phyloP scores from a whole-genome alignment of 2,113 vertebrate genomes.

The Heliornis fulica region DNA sequence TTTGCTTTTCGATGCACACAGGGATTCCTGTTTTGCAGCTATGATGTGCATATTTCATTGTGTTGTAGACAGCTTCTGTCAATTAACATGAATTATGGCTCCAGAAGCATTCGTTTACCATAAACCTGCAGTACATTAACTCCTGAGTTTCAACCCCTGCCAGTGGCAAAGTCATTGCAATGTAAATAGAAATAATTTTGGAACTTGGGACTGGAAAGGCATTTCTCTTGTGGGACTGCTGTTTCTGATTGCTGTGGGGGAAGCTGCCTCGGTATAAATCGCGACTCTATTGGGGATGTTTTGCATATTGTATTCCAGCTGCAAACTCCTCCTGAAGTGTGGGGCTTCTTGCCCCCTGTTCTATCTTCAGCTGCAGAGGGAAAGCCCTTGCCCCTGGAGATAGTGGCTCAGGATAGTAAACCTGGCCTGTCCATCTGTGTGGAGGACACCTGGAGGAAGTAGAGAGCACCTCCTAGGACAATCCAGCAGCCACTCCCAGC shows the following conservation, averaged over 20 bases:
- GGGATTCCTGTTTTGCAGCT: conserved; percentile 56
- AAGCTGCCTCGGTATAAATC: neutral
- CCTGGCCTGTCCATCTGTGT: fast-evolving
- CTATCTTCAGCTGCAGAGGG: neutral
- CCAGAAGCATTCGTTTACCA: neutral
- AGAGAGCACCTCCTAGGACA: neutral
- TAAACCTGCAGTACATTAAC: conserved; percentile 48
- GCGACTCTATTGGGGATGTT: fast-evolving
- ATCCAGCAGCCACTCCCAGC: neutral
- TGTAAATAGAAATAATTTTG: neutral
- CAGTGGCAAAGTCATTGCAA: conserved; percentile 18
- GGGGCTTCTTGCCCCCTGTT: neutral
- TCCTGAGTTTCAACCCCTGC: conserved; percentile 9
- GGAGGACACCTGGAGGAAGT: neutral
- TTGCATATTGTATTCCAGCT: neutral
- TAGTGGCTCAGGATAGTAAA: neutral
- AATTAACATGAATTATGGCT: conserved; percentile 37
- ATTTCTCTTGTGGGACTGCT: neutral
- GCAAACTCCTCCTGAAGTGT: neutral
- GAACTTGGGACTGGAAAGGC: neutral
- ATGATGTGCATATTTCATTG: conserved; percentile 3
- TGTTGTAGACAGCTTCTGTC: conserved; percentile 41
- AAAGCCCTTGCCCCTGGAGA: neutral
- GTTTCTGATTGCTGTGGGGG: neutral
- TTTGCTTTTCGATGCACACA: conserved; percentile 42